Conservation (phyloP, 2,113 vertebrate species). For the Onychorhynchus coronatus region DNA sequence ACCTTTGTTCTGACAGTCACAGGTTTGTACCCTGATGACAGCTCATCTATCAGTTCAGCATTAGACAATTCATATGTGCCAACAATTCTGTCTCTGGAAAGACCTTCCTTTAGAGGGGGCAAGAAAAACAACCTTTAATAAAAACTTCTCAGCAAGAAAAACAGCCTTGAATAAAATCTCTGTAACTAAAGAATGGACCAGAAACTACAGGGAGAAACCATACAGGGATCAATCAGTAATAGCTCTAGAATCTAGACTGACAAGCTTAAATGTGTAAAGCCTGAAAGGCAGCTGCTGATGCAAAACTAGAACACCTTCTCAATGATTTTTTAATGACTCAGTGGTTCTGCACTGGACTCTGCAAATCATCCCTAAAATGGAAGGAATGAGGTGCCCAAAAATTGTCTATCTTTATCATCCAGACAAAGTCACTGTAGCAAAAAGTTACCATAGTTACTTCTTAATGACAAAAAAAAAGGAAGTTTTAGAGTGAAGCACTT, state of each 20-base stretch:
- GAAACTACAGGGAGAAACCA: background rate
- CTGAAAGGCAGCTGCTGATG: background rate
- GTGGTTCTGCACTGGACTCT: background rate
- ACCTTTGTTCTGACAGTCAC: background rate
- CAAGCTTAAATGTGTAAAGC: background rate
- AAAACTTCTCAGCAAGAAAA: constrained; percentile 24
- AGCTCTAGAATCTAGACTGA: background rate
- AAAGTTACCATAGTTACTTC: background rate
- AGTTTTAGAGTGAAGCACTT: background rate
- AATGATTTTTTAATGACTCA: background rate
- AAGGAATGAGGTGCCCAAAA: background rate
- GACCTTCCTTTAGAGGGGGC: background rate
- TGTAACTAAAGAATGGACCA: constrained; percentile 17
- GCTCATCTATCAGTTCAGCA: background rate
- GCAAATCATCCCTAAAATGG: background rate
- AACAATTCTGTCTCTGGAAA: constrained; percentile 16
- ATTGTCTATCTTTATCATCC: background rate
- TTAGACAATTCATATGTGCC: constrained; percentile 29
- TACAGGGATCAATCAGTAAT: background rate
- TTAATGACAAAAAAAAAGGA: background rate
- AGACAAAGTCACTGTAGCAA: background rate
- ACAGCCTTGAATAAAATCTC: constrained; percentile 28
- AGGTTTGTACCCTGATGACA: background rate
- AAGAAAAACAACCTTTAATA: constrained; percentile 46
- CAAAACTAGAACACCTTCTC: background rate